A percentile compares a stretch with the other conserved stretches of the same genome.
Conservation (phyloP, 2,797 vertebrate genomes). For the Epinephelus coioides region DNA sequence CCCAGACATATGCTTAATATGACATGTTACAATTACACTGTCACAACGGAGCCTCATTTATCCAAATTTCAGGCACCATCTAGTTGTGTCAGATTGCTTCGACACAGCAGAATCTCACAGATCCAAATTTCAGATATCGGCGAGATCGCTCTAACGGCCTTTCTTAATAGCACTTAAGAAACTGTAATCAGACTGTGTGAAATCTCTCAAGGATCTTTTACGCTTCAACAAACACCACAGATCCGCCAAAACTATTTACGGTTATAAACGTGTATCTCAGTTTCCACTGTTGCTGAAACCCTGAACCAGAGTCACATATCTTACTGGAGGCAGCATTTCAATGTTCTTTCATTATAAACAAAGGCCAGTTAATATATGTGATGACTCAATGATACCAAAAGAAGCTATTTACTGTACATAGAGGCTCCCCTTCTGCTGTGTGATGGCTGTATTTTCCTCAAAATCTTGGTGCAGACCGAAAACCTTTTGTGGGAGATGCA, state of each 20-base stretch:
- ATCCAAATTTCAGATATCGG: conserved; percentile 25
- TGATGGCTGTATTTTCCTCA: background rate
- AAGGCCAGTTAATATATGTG: background rate
- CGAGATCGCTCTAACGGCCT: conserved; percentile 20
- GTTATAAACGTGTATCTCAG: background rate
- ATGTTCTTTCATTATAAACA: background rate
- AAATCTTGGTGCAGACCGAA: background rate
- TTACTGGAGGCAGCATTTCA: background rate
- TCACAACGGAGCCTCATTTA: conserved; percentile 64
- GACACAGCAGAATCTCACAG: conserved; percentile 23
- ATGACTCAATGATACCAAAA: conserved; percentile 6
- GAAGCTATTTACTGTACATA: background rate
- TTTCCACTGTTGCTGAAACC: conserved; percentile 1
- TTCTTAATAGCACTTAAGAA: conserved; percentile 41
- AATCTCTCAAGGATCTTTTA: conserved; percentile 29
- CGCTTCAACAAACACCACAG: conserved; percentile 21
- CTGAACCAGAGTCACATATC: background rate
- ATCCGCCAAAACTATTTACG: background rate
- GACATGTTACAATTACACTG: conserved; percentile 74
- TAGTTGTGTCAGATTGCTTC: conserved; percentile 48
- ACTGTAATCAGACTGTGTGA: conserved; percentile 28
- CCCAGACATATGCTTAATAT: conserved; percentile 77
- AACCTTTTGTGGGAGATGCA: background rate
- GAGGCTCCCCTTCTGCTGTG: background rate
- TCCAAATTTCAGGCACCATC: conserved; percentile 66